Conservation (phyloP, 2,113 vertebrate species). For the Cnemophilus loriae region DNA sequence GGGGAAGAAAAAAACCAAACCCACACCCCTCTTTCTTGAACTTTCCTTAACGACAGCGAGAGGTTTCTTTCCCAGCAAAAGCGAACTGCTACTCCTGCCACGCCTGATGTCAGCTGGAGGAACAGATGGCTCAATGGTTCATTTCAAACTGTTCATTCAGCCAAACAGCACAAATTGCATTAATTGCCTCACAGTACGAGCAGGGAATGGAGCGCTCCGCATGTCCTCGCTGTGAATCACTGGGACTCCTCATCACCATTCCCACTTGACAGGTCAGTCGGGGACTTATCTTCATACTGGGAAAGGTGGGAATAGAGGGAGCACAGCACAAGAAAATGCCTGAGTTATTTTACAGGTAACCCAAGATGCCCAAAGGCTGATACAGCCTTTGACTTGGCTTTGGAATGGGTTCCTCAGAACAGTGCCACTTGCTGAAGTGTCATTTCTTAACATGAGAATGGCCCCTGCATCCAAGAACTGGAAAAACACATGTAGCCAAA, state of each 20-base stretch:
- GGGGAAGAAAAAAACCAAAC: not conserved
- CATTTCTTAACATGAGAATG: accelerated
- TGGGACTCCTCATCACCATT: not conserved
- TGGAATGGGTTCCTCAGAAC: not conserved
- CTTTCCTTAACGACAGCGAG: not conserved
- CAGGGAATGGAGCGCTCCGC: not conserved
- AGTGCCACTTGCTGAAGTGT: not conserved
- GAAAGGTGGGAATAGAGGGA: not conserved
- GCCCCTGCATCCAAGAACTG: not conserved
- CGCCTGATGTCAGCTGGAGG: constrained; percentile 46
- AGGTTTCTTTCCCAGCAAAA: constrained; percentile 23
- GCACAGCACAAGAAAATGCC: not conserved
- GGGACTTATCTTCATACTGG: not conserved
- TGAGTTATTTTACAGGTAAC: not conserved
- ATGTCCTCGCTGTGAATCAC: not conserved
- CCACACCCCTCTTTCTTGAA: not conserved
- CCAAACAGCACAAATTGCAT: constrained; percentile 54
- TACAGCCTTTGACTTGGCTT: not conserved
- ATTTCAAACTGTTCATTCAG: constrained; percentile 37
- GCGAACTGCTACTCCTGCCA: constrained; percentile 19
- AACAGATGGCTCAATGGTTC: constrained; percentile 65
- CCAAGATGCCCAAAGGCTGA: not conserved
- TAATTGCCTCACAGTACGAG: constrained; percentile 29
- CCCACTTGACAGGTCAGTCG: not conserved
- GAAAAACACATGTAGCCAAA: not conserved